Evolutionary conservation across 64 coral and sea anemone genomes (phyloP).

Genomic region (Actinia tenebrosa): DNA sequence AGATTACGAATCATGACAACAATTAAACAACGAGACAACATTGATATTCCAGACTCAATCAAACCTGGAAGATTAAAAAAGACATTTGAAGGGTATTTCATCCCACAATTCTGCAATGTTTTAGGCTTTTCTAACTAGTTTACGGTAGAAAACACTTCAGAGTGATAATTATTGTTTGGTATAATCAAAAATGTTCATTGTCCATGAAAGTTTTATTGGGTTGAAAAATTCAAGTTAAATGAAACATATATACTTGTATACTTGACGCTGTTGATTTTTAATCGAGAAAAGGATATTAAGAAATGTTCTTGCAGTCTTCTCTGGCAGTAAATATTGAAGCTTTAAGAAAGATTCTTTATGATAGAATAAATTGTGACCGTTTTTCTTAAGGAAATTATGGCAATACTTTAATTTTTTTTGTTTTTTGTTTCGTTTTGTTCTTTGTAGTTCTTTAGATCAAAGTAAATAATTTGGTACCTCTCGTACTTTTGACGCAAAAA

Average conservation of each 20-base stretch:
- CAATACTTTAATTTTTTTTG: too few relatives aligned
- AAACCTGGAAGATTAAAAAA: not conserved
- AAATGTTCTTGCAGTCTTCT: not conserved
- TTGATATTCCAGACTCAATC: not conserved
- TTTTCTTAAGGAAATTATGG: too few relatives aligned
- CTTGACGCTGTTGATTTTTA: not conserved
- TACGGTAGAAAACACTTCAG: not conserved
- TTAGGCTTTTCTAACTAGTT: not conserved
- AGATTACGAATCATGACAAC: not conserved
- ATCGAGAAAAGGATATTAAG: not conserved
- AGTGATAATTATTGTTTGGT: not conserved
- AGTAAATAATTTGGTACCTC: too few relatives aligned
- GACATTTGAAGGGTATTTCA: conserved; percentile 2
- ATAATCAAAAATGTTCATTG: not conserved
- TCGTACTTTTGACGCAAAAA: too few relatives aligned
- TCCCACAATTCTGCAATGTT: not conserved
- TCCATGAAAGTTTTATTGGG: not conserved
- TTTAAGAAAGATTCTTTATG: not conserved
- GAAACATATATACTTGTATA: not conserved
- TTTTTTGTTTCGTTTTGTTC: too few relatives aligned
- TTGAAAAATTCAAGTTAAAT: not conserved
- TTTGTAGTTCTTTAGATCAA: too few relatives aligned
- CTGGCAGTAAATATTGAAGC: not conserved
- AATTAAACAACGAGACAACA: not conserved
- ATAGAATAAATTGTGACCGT: too few relatives aligned